Percentiles rank a stretch among this genome's conserved stretches.
These are phyloP conservation scores for Empidonax alnorum DNA, from an alignment of 2,113 vertebrate species.

Conservation along the genomic window DNA sequence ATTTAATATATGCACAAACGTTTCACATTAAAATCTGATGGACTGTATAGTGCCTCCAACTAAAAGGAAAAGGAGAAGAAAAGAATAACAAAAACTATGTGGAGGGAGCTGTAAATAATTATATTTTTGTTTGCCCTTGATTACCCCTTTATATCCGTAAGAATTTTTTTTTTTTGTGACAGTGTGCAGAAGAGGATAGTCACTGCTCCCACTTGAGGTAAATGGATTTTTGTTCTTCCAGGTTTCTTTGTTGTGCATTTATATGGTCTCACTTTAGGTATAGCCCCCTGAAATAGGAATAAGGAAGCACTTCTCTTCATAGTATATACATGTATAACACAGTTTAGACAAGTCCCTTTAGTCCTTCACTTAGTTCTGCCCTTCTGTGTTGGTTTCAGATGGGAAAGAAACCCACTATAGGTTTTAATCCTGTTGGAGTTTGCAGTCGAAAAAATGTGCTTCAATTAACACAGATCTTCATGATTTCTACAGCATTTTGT, in stretches of 20 bases:
- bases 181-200: neutral
- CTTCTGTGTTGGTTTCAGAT: neutral
- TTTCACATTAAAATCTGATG: constrained; percentile 36
- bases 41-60: neutral
- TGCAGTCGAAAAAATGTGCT: neutral
- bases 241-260: neutral
- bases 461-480: neutral
- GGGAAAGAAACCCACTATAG: neutral
- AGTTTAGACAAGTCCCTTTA: neutral
- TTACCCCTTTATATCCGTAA: neutral
- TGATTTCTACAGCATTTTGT: neutral
- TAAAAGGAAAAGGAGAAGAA: neutral
- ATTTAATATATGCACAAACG: constrained; percentile 2
- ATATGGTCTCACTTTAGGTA: neutral
- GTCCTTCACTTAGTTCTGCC: neutral
- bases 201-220: rapidly evolving
- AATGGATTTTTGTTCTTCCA: neutral
- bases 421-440: neutral
- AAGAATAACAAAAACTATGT: neutral
- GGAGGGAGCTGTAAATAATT: neutral
- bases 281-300: neutral
- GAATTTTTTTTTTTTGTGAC: neutral
- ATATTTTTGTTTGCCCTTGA: neutral
- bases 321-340: neutral
- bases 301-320: neutral